Evolutionary conservation across 2,888 invertebrate species (phyloP), one percentile per base, ranked within the genome.

Genomic region (Heliconius ismenius): DNA sequence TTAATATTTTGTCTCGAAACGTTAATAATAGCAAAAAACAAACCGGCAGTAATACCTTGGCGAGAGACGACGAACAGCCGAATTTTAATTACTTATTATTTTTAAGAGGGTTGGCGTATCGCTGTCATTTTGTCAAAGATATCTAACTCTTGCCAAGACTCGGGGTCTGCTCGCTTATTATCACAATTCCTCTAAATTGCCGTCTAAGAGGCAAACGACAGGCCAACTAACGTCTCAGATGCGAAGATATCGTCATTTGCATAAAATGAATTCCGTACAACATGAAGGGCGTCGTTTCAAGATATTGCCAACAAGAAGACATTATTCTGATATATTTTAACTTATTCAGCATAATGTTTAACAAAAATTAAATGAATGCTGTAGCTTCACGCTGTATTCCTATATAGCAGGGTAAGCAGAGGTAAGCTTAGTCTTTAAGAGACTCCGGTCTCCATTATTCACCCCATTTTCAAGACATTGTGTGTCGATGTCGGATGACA

Each of bases 21-120:
- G 7, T 54, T 32, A 32, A 69, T 2, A 54, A 54, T n/a, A 13
- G 28, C 11, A 26, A 69, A 7, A 43, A 70, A 70, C 54, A 32
- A 70, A 32, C 32, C 2, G 32, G n/a, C 54, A 58, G 54, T n/a
- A 39, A 65, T 65, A 69, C 69, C 28, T 73, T 60, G 73, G 26
- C 39, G 69, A 39, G 64, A 79, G 79, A 83, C 83, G 84, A 86
- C 84, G 84, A 84, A 84, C 86, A 85, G 83, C 86, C 85, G 86
- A 84, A 82, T 86, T 81, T 83, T 84, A 84, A 86, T 83, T 82
- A 86, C 88, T 90, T 89, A 92, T 91, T 90, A 92, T 90, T 89
- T 92, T 90, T 89, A 90, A 91, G 70, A 68, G 54, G 67, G 54
- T 74, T 62, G 72, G 67, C 64, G 60, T 75, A 75, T 76, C 79